Base-by-base conservation (phyloP, 2,113 vertebrate genomes). In the Seriola aureovittata region DNA sequence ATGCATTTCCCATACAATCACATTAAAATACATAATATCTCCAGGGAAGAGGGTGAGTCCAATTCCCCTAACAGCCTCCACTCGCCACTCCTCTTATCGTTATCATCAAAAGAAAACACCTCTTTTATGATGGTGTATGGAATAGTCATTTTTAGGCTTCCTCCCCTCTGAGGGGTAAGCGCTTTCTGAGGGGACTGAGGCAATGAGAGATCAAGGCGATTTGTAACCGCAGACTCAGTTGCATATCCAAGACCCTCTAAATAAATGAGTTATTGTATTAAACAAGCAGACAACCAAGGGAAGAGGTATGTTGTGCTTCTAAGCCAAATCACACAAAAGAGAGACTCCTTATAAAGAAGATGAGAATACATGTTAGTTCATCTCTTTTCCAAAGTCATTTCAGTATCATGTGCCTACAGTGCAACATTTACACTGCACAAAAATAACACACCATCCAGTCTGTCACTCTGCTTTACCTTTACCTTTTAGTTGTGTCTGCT, bases 41-140 rank as follows among this genome's bases (percentile, higher is more conserved):
- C 50, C 3, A 4, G 77, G 42, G 64, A 75, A 6, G 34, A 71
- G 25, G 19, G 25, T 25, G 68, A 80, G 77, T 50, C 46, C 11
- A 76, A 46, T 57, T 66, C 60, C 77, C 55, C 5, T 5, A 58
- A 66, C 74, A 78, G 65, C 71, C 38, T 19, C 66, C 19, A 64
- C 32, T 55, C 40, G 2, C 64, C 58, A 54, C 52, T 76, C 19
- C 50, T 76, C 25, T 82, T 80, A 86, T 78, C 50, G 1, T 60
- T 19, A 63, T 52, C 63, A 89, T 90, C 76, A 88, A 88, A 88
- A 80, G 70, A 87, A 87, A 86, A 73, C 71, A 74, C 40, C 19
- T 55, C 42, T 85, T 86, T 85, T 44, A 75, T 48, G 40, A 72
- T 10, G 16, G 29, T 29, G 59, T 46, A 63, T 84, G 78, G 79